Evolutionary conservation across 2,113 vertebrate genomes (phyloP).

Genomic region (Entosphenus tridentatus): DNA sequence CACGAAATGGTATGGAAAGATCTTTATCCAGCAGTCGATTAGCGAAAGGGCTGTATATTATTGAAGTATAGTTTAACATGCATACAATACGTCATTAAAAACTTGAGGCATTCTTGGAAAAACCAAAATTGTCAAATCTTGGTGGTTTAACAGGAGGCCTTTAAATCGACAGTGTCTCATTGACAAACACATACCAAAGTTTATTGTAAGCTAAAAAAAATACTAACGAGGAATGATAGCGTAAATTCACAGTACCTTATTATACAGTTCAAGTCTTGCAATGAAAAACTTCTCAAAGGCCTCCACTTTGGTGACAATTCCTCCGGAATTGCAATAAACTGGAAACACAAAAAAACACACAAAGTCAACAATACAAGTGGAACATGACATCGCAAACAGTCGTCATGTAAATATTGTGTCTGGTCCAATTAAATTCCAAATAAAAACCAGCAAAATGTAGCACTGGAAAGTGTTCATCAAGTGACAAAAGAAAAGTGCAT

Average conservation of each 20-base stretch:
- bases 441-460: background rate
- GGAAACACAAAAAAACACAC: slow-evolving; percentile 11
- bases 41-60: no score
- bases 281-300: slow-evolving; percentile 72
- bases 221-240: background rate
- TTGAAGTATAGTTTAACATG: background rate
- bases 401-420: background rate
- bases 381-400: background rate
- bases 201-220: background rate
- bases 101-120: slow-evolving; percentile 7
- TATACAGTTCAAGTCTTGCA: slow-evolving; percentile 53
- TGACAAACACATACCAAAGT: background rate
- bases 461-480: background rate
- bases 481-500: background rate
- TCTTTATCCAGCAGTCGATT: no score
- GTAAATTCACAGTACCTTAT: slow-evolving; percentile 42
- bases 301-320: slow-evolving; percentile 54
- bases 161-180: background rate
- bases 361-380: background rate
- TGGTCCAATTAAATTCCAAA: background rate
- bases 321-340: slow-evolving; percentile 51
- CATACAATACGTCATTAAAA: background rate
- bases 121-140: slow-evolving; percentile 2
- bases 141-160: slow-evolving; percentile 2
- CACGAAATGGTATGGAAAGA: no score